Base-by-base conservation (phyloP, 2,888 invertebrate genomes). In the Steinernema carpocapsae region DNA sequence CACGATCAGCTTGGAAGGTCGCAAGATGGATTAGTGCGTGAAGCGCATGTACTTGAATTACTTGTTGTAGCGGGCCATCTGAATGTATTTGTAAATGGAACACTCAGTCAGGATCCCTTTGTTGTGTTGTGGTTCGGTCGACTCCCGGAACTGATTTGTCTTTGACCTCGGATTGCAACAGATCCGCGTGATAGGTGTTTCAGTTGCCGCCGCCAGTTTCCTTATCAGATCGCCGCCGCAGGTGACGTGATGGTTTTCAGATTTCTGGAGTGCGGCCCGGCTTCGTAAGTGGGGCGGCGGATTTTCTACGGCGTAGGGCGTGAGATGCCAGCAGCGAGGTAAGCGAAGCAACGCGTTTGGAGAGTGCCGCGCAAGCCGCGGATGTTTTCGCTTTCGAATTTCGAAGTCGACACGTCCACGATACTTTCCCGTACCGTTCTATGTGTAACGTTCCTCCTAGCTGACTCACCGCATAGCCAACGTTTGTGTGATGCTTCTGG, bases 1-100 rank as follows among this genome's bases (percentile, higher is more conserved):
- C 17, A 43, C 46, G 45, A 86, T 87, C 7, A 81, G 80, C 29
- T 75, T 87, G 24, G 85, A 84, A 74, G 87, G 87, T 22, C 74
- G 84, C 59, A 82, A 83, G 72, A 82, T 86, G 84, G 80, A 82
- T 64, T 17, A 26, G 1, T 32, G 4, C 32, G 22, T 56, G n/a
- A n/a, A n/a, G n/a, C n/a, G 37, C 37, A 37, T 37, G 10, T 56
- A 24, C 56, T 56, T 4, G n/a, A n/a, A n/a, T 48, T 19, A 48
- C n/a, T 48, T 48, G 17, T 17, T 48, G 17, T 48, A 48, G 48
- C 19, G 17, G 17, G 48, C 19, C 17, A 48, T 19, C 48, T 3
- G n/a, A n/a, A 7, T 48, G 48, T 48, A 48, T 48, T 48, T 48
- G 37, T 37, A 10, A 48, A 48, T 48, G 48, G 14, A 48, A 14